Base-by-base conservation (phyloP, 2,888 invertebrate genomes). In the Coleophora deauratella region DNA sequence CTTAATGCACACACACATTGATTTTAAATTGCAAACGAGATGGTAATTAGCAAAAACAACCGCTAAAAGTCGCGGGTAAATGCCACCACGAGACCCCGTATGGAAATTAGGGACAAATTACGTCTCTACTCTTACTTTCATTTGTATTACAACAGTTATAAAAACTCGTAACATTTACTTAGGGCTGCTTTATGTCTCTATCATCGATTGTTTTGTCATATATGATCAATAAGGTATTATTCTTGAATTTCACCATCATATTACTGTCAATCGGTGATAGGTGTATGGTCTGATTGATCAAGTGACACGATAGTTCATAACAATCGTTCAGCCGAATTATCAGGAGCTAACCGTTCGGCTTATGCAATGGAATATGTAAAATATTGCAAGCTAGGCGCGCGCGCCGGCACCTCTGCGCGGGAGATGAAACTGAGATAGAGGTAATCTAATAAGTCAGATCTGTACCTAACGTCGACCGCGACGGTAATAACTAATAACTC, bases 401-500 rank as follows among this genome's bases (percentile, higher is more conserved):
- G 49, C 48, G 53, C 62, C 65, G 59, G 50, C 51, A 55, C 58
- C 61, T 64, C 69, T 48, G 53, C 51, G 46, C 33, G 53, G 47
- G 51, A 78, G 85, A 84, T 84, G 76, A 66, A 68, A 71, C 74
- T 68, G 58, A 74, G 84, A 81, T 84, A 81, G 65, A 73, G 71
- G 63, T 82, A 85, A 85, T 85, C 85, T 84, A 81, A 80, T 82
- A 84, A 85, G 77, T 80, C 72, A 84, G 75, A 85, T 82, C 81
- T 81, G 71, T 69, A 72, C 70, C 62, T 70, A 73, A 73, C 75
- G 74, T 81, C 78, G 72, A 66, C 72, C 63, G 64, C 54, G 68
- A 78, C n/a, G n/a, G n/a, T n/a, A n/a, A n/a, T n/a, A n/a, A n/a
- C n/a, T 70, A 77, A 80, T 82, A 79, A 77, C 79, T 82, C 77